Base-by-base conservation (phyloP, 92 coral and sea anemone species). In the Montipora capitata region DNA sequence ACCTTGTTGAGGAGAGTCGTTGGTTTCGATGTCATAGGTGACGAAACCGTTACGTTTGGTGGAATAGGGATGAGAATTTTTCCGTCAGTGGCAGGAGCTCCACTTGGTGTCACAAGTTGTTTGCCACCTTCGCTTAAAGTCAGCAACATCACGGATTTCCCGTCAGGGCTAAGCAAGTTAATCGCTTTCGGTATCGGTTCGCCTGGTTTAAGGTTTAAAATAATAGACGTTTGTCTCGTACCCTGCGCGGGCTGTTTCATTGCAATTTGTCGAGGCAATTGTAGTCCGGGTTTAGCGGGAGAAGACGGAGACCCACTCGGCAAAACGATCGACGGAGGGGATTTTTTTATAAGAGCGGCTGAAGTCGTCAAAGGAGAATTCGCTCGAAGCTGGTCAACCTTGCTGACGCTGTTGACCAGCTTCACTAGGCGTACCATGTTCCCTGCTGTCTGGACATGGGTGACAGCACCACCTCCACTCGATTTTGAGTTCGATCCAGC, bases 141-240 rank as follows among this genome's bases (percentile, higher is more conserved):
- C 4, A 83, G 38, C 4, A 71, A 20, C 7, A 73, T 57, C 59
- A 73, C 59, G 3, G 87, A 43, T 83, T 83, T 83, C 45, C 87
- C 87, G 72, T 83, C 87, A 40, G 79, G 72, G 27, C 79, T 77
- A 27, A 72, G 79, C n/a, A 83, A 43, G n/a, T 72, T 72, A 17
- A 83, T 72, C 27, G 79, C 87, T 68, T 83, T 83, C 9, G 87
- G 87, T 13, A 83, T 43, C 0, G 87, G 61, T 44, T 83, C 87
- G 45, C 87, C 87, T 59, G 72, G 79, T 42, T 70, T 70, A 75
- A 82, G 73, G 41, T 75, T 67, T 61, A 76, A 68, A 7, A 81
- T 78, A 5, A 82, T 68, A 16, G 82, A 58, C 5, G 81, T 74
- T 0, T 7, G 41, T 17, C 8, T 73, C 61, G 2, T 48, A 7